Evolutionary conservation across 2,797 vertebrate species (phyloP).

Genomic region (Pelodytes ibericus): DNA sequence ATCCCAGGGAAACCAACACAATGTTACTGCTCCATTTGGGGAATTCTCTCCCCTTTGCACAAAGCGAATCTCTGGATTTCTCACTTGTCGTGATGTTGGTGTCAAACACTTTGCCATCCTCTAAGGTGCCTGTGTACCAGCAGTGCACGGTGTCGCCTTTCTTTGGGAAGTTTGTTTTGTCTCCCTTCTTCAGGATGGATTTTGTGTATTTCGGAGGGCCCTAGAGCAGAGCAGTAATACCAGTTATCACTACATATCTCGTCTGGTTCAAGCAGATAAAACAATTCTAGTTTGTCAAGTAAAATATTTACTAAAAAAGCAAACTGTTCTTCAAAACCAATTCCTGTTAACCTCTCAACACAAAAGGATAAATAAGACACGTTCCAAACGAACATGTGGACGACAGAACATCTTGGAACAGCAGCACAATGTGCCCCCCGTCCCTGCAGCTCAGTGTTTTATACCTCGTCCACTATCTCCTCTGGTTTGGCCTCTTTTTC

Average conservation of each 20-base stretch:
- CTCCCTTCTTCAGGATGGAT: conserved; percentile 89
- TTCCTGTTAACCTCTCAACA: too few species aligned
- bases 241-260: neutral
- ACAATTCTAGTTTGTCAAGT: too few species aligned
- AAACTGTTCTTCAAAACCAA: too few species aligned
- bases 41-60: neutral
- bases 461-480: conserved; percentile 84
- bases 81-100: conserved; percentile 87
- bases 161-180: conserved; percentile 93
- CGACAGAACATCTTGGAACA: too few species aligned
- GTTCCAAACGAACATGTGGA: too few species aligned
- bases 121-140: conserved; percentile 92
- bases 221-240: conserved; percentile 71
- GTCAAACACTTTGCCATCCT: conserved; percentile 95
- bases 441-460: too few species aligned
- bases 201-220: conserved; percentile 91
- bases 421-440: too few species aligned
- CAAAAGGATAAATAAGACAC: too few species aligned
- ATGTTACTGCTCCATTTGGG: too few species aligned
- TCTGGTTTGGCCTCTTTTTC: conserved; percentile 79
- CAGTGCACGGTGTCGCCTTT: conserved; percentile 93
- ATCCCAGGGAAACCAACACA: too few species aligned
- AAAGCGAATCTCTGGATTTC: conserved; percentile 22
- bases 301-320: too few species aligned
- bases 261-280: too few species aligned